Percentiles rank a stretch among this genome's conserved stretches.
Evolutionary conservation across 1,140 invertebrate genomes (phyloP).

Genomic region (Pachypsylla venusta): DNA sequence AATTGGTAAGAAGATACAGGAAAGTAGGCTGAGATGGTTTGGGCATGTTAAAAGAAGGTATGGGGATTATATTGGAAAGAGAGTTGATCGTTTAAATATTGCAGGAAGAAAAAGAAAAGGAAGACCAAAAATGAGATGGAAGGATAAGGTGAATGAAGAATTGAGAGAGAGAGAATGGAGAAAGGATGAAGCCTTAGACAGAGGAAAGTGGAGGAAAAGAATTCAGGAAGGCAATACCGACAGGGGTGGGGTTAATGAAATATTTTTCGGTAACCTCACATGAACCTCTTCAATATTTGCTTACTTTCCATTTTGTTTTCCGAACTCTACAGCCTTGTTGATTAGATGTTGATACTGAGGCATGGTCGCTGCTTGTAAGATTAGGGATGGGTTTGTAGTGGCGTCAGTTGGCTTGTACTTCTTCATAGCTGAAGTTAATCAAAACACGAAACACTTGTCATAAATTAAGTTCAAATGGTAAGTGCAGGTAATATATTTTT

Average conservation of each 20-base stretch:
- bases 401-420: slow-evolving; percentile 98
- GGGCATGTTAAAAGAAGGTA: no score
- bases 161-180: no score
- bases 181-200: no score
- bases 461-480: neutral
- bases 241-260: neutral
- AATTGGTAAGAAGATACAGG: no score
- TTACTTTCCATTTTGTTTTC: slow-evolving; percentile 50
- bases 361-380: slow-evolving; percentile 81
- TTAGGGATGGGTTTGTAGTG: slow-evolving; percentile 96
- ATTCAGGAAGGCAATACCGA: neutral
- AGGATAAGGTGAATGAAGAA: no score
- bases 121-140: no score
- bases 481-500: no score
- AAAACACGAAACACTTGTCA: neutral
- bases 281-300: slow-evolving; percentile 20
- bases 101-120: no score
- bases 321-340: slow-evolving; percentile 78
- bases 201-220: no score
- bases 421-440: slow-evolving; percentile 63
- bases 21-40: no score
- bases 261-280: neutral
- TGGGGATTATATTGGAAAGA: no score
- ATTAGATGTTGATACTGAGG: slow-evolving; percentile 80
- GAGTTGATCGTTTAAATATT: no score